phyloP scores from a whole-genome alignment of 2,888 invertebrate species.

The Pseudolycoriella hygida region DNA sequence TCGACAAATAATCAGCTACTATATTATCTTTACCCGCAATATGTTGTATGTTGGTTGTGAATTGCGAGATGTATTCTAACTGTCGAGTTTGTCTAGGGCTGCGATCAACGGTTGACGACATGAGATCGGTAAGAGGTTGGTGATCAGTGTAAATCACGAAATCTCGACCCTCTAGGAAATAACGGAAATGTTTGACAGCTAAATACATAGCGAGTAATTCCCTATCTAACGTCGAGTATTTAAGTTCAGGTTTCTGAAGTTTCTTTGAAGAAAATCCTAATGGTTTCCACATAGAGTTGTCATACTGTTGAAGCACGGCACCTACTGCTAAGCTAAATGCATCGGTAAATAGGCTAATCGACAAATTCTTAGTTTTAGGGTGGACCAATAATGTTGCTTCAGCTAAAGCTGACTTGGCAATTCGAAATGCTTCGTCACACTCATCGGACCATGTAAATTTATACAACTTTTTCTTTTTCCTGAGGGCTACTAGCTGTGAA shows the following conservation, averaged over 20 bases:
- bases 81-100: too few relatives aligned
- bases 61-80: too few relatives aligned
- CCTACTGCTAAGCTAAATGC: conserved; percentile 23
- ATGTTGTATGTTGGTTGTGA: too few relatives aligned
- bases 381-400: conserved; percentile 17
- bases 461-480: background rate
- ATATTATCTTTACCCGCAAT: too few relatives aligned
- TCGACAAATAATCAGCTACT: too few relatives aligned
- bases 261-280: conserved; percentile 21
- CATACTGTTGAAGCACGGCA: conserved; percentile 20
- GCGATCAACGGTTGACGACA: too few relatives aligned
- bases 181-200: conserved; percentile 19
- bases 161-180: conserved; percentile 24
- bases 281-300: conserved; percentile 16
- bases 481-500: background rate
- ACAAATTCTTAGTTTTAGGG: conserved; percentile 15
- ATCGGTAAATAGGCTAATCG: conserved; percentile 10
- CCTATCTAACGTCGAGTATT: conserved; percentile 21
- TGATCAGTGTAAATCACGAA: too few relatives aligned
- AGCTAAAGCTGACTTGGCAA: background rate
- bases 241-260: conserved; percentile 16
- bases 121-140: too few relatives aligned
- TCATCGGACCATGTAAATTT: background rate
- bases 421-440: background rate
- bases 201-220: conserved; percentile 22